phyloP scores from a whole-genome alignment of 2,888 invertebrate genomes.

The Drosophila phalerata region DNA sequence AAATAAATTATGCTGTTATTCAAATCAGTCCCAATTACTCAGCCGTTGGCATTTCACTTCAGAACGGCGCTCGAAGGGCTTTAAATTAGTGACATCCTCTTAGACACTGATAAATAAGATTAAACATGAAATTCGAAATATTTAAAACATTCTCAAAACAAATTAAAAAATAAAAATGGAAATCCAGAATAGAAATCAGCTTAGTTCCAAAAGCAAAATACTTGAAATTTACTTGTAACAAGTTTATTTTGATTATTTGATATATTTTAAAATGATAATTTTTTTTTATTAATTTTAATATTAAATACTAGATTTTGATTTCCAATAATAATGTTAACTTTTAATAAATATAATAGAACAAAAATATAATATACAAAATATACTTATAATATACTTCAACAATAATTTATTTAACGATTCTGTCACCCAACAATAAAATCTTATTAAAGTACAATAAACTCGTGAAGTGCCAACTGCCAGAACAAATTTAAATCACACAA shows the following conservation, averaged over 20 bases:
- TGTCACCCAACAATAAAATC: slow-evolving; percentile 72
- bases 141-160: neutral
- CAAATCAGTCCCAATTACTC: slow-evolving; percentile 43
- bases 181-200: no score
- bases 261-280: no score
- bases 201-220: no score
- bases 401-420: slow-evolving; percentile 50
- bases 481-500: slow-evolving; percentile 65
- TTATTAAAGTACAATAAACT: slow-evolving; percentile 54
- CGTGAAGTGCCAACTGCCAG: slow-evolving; percentile 47
- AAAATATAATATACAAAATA: no score
- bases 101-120: slow-evolving; percentile 13
- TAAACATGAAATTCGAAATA: neutral
- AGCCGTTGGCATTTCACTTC: slow-evolving; percentile 13
- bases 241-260: no score
- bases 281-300: no score
- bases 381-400: neutral
- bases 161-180: neutral
- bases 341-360: no score
- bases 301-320: no score
- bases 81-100: slow-evolving; percentile 44
- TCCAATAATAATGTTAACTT: no score
- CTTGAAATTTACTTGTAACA: no score
- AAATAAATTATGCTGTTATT: slow-evolving; percentile 76
- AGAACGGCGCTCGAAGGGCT: slow-evolving; percentile 8